Evolutionary conservation across 2,888 invertebrate species (phyloP).

Genomic region (Polietes domitor): DNA sequence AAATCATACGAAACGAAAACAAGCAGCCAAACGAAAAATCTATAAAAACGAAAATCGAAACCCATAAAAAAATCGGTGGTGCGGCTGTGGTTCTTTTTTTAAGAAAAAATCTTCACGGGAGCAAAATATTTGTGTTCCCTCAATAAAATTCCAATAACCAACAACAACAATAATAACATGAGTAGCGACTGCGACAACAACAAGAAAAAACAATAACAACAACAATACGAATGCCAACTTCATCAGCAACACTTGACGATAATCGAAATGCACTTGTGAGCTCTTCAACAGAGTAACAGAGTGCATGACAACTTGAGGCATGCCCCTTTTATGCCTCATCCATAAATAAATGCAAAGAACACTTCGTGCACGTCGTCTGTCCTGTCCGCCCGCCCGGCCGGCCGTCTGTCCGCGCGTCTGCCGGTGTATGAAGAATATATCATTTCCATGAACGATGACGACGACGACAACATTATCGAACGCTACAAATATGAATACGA

Average conservation of each 20-base stretch:
- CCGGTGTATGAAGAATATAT: conserved; percentile 2
- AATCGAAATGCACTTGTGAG: conserved; percentile 56
- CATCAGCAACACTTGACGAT: conserved; percentile 50
- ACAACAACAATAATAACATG: conserved; percentile 18
- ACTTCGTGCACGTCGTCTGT: no score
- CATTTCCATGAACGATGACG: background rate
- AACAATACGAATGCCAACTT: conserved; percentile 36
- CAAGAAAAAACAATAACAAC: background rate
- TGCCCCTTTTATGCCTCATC: conserved; percentile 32
- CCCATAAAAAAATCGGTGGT: conserved; percentile 27
- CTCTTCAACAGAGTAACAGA: background rate
- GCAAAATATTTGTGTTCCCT: conserved; percentile 57
- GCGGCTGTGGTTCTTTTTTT: conserved; percentile 2
- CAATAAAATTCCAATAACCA: conserved; percentile 47
- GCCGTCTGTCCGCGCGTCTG: background rate
- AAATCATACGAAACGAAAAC: conserved; percentile 15
- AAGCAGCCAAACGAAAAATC: conserved; percentile 5
- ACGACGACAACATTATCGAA: conserved; percentile 51
- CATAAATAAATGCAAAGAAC: conserved; percentile 26
- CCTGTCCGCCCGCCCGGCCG: background rate
- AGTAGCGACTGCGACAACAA: conserved; percentile 26
- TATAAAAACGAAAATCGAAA: conserved; percentile 32
- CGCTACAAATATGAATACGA: conserved; percentile 36
- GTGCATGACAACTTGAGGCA: conserved; percentile 28
- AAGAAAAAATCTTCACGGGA: conserved; percentile 65